These are phyloP conservation scores for Drosophila ironensis DNA, from an alignment of 1,140 invertebrate genomes.

Conservation along the genomic window DNA sequence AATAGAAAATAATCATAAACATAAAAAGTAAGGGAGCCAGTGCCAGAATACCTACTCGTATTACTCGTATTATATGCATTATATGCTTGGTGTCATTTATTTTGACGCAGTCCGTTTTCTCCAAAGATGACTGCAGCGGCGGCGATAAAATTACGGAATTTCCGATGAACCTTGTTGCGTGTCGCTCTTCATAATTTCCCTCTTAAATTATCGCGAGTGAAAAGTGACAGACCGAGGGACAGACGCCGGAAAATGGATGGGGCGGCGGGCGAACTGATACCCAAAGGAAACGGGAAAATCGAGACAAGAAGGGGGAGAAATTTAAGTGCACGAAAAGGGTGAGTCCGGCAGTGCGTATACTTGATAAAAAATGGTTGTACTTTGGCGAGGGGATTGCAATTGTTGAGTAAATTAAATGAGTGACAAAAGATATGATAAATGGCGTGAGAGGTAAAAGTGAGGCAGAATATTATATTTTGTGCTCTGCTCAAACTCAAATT, in stretches of 20 bases:
- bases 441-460: no score
- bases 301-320: no score
- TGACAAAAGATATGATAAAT: no score
- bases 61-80: not conserved
- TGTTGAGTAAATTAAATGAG: no score
- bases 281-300: conserved; percentile 4
- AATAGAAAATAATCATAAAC: conserved; percentile 60
- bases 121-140: conserved; percentile 27
- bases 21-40: conserved; percentile 1
- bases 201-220: conserved; percentile 33
- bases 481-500: no score
- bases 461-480: no score
- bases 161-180: conserved; percentile 39
- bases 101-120: conserved; percentile 34
- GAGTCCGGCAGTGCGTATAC: not conserved
- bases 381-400: no score
- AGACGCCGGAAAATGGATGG: no score
- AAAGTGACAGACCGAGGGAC: not conserved
- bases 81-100: conserved; percentile 3
- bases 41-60: not conserved
- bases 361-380: no score
- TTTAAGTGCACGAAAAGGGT: not conserved
- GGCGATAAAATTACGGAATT: conserved; percentile 31
- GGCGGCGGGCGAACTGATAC: not conserved
- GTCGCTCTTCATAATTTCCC: conserved; percentile 38